Evolutionary conservation across 2,888 invertebrate species (phyloP), one percentile per base, ranked within the genome.

Genomic region (Embidobia sp.): DNA sequence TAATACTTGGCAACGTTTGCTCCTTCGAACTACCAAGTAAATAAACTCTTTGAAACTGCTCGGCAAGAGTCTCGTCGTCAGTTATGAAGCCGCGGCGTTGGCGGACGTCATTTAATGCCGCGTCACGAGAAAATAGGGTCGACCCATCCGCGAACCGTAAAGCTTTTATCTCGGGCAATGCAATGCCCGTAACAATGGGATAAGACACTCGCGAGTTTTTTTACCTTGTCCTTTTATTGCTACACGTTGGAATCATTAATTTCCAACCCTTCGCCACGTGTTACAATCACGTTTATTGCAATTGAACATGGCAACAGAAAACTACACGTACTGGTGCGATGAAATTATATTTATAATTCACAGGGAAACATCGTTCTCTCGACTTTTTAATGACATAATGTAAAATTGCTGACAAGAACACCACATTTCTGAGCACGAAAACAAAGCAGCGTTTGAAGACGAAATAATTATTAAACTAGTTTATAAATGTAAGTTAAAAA

Each of bases 1-100:
- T 64, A 73, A 64, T 73, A 64, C 73, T 73, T 73, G 73, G 73
- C 73, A 64, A 49, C 44, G 64, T 57, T 73, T 64, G 63, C 57
- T 64, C 72, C 18, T 57, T 57, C 57, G 33, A 57, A 57, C 64
- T 57, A 64, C 49, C 57, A 55, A 55, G 72, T 72, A 72, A 72
- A 72, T 72, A 72, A 72, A 64, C 55, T 64, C 57, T 73, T 63
- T 48, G 49, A 55, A 63, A 55, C 63, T 53, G 31, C 19, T 33
- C 40, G 35, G 49, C 72, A 22, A 63, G 49, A 40, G 63, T 19
- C 37, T 35, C 55, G 40, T 64, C 48, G 48, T 53, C 72, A 22
- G 61, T 55, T 63, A 67, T 55, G 59, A 46, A 48, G 22, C 66
- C 51, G 26, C 31, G 48, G 44, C 61, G 70, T 70, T 53, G 61